phyloP scores from a whole-genome alignment of 92 coral and sea anemone genomes.

The Palythoa caribaeorum region DNA sequence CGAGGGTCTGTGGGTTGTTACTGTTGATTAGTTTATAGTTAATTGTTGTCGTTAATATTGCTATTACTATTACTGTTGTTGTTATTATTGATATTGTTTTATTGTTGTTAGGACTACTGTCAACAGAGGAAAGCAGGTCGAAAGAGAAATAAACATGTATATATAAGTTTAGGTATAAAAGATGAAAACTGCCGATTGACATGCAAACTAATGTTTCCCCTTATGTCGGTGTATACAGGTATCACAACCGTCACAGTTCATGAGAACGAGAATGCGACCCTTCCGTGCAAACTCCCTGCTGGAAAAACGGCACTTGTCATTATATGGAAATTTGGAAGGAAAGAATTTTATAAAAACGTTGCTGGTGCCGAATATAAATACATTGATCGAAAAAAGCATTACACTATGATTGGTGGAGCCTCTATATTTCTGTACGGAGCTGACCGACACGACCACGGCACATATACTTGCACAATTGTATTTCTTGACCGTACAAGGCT shows the following conservation, averaged over 20 bases:
- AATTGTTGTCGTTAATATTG: too few relatives aligned
- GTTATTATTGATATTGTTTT: too few relatives aligned
- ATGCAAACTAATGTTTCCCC: neutral
- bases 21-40: too few relatives aligned
- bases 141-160: too few relatives aligned
- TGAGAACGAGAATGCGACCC: slow-evolving; percentile 72
- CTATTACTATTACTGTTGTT: too few relatives aligned
- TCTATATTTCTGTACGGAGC: slow-evolving; percentile 44
- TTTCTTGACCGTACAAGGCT: neutral
- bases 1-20: too few relatives aligned
- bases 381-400: slow-evolving; percentile 24
- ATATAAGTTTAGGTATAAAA: neutral
- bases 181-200: neutral
- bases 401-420: neutral
- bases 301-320: slow-evolving; percentile 33
- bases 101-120: too few relatives aligned
- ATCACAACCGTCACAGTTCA: slow-evolving; percentile 41
- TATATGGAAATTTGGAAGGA: slow-evolving; percentile 61
- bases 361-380: neutral
- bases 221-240: neutral
- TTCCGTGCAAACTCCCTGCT: slow-evolving; percentile 63
- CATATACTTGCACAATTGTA: slow-evolving; percentile 35
- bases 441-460: slow-evolving; percentile 66
- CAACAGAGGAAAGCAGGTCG: too few relatives aligned
- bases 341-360: slow-evolving; percentile 15